phyloP scores from a whole-genome alignment of 2,797 vertebrate species.

The Ispidina picta region DNA sequence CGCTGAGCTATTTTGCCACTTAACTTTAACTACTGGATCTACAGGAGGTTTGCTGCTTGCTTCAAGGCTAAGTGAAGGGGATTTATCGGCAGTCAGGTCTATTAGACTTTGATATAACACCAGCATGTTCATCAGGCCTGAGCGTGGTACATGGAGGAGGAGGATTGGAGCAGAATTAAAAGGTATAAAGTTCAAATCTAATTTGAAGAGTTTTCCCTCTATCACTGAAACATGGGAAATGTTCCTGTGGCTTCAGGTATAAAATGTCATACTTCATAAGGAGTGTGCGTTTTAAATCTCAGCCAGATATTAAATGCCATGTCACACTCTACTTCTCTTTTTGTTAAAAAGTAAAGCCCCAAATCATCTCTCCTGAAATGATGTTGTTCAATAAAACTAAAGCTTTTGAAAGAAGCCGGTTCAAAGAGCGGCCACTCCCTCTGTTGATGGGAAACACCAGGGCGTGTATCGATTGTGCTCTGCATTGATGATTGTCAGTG shows the following conservation, averaged over 20 bases:
- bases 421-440: neutral
- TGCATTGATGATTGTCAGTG: neutral
- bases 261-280: slow-evolving; percentile 59
- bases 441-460: neutral
- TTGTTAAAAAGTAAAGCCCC: slow-evolving; percentile 51
- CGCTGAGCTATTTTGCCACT: neutral
- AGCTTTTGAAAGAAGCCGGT: neutral
- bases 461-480: neutral
- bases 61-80: slow-evolving; percentile 27
- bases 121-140: neutral
- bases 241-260: slow-evolving; percentile 48
- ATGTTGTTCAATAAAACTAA: slow-evolving; percentile 54
- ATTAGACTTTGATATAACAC: slow-evolving; percentile 37
- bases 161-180: slow-evolving; percentile 27
- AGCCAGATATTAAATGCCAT: slow-evolving; percentile 46
- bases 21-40: neutral
- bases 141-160: neutral
- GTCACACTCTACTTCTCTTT: slow-evolving; percentile 12
- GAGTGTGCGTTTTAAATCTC: slow-evolving; percentile 59
- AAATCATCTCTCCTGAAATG: slow-evolving; percentile 28
- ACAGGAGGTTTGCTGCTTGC: slow-evolving; percentile 13
- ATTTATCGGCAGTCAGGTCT: slow-evolving; percentile 11
- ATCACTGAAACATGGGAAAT: slow-evolving; percentile 37
- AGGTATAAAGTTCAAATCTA: slow-evolving; percentile 53
- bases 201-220: slow-evolving; percentile 49